phyloP scores from a whole-genome alignment of 2,113 vertebrate genomes.

The Taurulus bubalis region DNA sequence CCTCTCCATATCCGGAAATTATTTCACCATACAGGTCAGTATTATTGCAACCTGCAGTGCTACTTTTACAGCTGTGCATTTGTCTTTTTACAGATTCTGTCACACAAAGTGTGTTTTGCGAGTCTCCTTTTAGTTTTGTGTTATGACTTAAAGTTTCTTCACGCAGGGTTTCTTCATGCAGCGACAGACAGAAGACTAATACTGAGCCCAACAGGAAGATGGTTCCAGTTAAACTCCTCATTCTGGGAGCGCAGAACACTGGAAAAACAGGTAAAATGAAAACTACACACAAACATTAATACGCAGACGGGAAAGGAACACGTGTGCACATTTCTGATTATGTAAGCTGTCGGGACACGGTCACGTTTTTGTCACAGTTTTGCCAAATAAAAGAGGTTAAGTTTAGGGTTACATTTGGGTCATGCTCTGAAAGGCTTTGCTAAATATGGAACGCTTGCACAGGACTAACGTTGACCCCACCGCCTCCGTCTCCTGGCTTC shows the following conservation, averaged over 20 bases:
- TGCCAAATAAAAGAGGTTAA: constrained; percentile 1
- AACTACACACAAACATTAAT: neutral
- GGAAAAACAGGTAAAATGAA: constrained; percentile 71
- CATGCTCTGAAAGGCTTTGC: constrained; percentile 9
- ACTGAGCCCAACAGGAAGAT: constrained; percentile 29
- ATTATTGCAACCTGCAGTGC: neutral
- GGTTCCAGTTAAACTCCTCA: constrained; percentile 69
- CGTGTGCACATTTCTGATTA: neutral
- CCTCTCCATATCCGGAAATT: constrained; percentile 28
- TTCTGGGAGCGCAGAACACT: constrained; percentile 71
- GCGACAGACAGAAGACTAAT: neutral
- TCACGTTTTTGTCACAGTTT: neutral
- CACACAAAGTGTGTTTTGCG: neutral
- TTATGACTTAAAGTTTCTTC: neutral
- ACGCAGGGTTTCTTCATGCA: constrained; percentile 24
- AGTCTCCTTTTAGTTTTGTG: neutral
- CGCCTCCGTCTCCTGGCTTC: neutral
- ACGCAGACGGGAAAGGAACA: neutral
- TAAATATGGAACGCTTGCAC: constrained; percentile 38
- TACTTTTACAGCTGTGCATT: neutral
- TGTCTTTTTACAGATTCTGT: neutral
- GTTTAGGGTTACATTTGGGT: constrained; percentile 15
- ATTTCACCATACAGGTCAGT: constrained; percentile 39
- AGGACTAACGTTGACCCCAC: neutral
- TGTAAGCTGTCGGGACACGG: neutral